phyloP scores from a whole-genome alignment of 2,113 vertebrate genomes.

The Barbus barbus region DNA sequence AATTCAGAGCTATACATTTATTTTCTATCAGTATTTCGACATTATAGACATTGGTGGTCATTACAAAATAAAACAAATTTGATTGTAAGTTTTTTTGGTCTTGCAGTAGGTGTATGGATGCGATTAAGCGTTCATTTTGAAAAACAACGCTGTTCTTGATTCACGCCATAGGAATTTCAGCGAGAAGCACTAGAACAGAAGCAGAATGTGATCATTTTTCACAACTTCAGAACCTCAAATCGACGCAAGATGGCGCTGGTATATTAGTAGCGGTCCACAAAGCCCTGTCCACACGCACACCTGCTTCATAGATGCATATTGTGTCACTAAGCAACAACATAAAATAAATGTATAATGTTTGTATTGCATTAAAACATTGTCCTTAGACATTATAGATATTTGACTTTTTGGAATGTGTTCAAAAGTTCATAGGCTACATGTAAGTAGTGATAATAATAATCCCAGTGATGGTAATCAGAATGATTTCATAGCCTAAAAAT shows the following conservation, averaged over 20 bases:
- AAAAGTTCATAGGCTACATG: neutral
- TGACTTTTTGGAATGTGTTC: neutral
- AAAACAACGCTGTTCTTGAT: neutral
- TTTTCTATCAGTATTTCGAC: neutral
- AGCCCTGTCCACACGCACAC: neutral
- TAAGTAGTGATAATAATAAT: neutral
- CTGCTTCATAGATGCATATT: neutral
- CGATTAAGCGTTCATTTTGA: neutral
- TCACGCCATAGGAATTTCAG: neutral
- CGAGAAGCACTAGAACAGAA: neutral
- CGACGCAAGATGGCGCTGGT: slow-evolving; percentile 50
- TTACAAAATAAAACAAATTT: neutral
- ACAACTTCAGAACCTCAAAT: neutral
- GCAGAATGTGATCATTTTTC: neutral
- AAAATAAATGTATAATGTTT: neutral
- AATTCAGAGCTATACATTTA: no score
- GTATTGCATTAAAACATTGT: neutral
- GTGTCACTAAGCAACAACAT: neutral
- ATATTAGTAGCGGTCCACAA: slow-evolving; percentile 20
- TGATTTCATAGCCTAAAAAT: neutral
- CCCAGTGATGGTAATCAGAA: neutral
- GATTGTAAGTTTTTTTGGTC: neutral
- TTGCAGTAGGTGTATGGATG: neutral
- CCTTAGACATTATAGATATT: neutral
- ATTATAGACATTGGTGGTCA: neutral